A percentile compares a stretch with the other conserved stretches of the same genome.
Conservation (phyloP, 2,888 invertebrate species). For the Athrips mouffetella region DNA sequence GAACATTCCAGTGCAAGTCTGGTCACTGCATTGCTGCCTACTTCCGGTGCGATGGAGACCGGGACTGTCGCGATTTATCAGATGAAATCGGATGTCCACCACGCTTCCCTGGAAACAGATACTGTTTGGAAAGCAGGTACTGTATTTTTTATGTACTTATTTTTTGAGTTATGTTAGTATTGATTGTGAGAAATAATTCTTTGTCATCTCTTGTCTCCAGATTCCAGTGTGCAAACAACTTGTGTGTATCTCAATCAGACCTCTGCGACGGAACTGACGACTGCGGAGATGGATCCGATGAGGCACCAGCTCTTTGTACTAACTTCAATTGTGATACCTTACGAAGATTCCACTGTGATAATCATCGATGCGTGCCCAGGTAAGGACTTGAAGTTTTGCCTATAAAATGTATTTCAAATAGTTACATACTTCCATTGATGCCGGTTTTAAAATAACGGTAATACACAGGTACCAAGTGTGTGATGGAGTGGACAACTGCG, state of each 20-base stretch:
- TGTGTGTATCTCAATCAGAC: conserved; percentile 93
- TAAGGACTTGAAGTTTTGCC: too few relatives aligned
- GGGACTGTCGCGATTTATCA: conserved; percentile 92
- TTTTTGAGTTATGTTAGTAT: conserved; percentile 1
- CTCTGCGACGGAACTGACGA: conserved; percentile 96
- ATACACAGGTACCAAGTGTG: conserved; percentile 85
- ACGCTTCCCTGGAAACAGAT: conserved; percentile 90
- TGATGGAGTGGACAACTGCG: conserved; percentile 95
- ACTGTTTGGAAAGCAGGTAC: conserved; percentile 89
- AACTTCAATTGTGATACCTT: conserved; percentile 92
- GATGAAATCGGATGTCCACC: conserved; percentile 95
- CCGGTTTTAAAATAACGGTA: neutral
- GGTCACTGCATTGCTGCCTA: conserved; percentile 95
- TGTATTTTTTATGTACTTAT: conserved; percentile 21
- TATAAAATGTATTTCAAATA: too few relatives aligned
- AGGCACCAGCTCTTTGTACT: conserved; percentile 87
- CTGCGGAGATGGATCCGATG: conserved; percentile 95
- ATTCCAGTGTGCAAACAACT: conserved; percentile 94
- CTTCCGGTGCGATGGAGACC: conserved; percentile 92
- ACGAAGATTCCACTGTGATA: conserved; percentile 92
- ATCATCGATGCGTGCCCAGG: conserved; percentile 90
- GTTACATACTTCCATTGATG: too few relatives aligned
- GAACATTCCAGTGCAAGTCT: conserved; percentile 93
- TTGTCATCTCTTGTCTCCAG: conserved; percentile 57
- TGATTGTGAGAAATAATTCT: neutral